Percentiles rank a stretch among this genome's conserved stretches.
Conservation (phyloP, 2,113 vertebrate species). For the Pterocles burchelli region DNA sequence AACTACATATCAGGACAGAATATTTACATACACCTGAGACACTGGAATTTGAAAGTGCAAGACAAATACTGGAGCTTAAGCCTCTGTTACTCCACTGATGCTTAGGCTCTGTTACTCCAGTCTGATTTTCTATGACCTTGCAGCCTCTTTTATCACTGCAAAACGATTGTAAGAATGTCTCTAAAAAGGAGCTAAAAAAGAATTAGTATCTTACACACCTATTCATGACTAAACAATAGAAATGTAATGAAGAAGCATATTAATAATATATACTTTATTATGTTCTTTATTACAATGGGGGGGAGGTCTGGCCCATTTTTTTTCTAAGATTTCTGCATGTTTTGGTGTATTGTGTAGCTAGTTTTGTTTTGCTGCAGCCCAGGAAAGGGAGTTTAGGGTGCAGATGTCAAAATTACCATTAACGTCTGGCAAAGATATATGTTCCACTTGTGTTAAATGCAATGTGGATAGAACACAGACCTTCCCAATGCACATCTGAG, state of each 20-base stretch:
- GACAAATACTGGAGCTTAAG: background rate
- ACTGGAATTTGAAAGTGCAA: background rate
- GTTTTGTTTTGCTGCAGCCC: background rate
- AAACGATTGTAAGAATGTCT: background rate
- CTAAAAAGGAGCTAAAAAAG: background rate
- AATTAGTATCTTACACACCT: background rate
- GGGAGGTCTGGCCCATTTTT: background rate
- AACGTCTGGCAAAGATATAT: background rate
- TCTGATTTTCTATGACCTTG: background rate
- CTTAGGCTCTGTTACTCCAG: background rate
- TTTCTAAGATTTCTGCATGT: background rate
- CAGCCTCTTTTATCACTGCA: background rate
- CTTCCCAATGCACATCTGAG: background rate
- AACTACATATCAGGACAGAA: background rate
- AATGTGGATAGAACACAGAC: background rate
- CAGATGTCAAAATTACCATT: background rate
- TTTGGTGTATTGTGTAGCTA: background rate
- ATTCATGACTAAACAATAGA: background rate
- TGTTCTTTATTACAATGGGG: background rate
- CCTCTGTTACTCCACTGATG: background rate
- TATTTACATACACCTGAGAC: background rate
- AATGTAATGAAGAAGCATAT: background rate
- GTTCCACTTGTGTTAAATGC: background rate
- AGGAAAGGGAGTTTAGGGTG: background rate
- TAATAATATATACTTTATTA: background rate